Evolutionary conservation across 1,140 invertebrate species (phyloP), one percentile per base, ranked within the genome.

Genomic region (Episyrphus balteatus): DNA sequence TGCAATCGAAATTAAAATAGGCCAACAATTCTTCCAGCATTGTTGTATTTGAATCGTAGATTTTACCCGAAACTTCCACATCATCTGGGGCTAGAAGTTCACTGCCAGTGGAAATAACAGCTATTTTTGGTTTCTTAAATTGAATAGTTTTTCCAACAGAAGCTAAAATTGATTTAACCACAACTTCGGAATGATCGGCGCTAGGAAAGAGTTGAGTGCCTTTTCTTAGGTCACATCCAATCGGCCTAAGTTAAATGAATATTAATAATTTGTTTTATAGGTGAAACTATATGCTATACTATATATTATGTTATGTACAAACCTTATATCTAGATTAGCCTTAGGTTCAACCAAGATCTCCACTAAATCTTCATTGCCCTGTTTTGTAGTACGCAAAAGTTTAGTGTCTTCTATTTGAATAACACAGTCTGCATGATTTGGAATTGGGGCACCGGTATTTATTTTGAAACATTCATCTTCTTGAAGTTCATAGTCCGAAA

Each of bases 371-470:
- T 81, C 80, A 18, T 69, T 68, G 2, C 76, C 80, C 60, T 85
- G 79, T 13, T 73, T 70, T 11, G 75, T 70, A 11, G 75, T 74
- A 50, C 75, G 70, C 17, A 88, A 46, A 10, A 97, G 59, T 56
- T 75, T 72, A 0, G 92, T 96, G 60, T 96, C 91, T 73, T 96
- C 92, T 5, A 97, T 86, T 71, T 92, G 88, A 15, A 94, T 80
- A 13, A 94, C 86, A 52, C 85, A 84, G 71, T 94, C 85, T 1
- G 89, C 86, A 37, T 87, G 83, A 11, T 75, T 56, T 0, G 94
- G 93, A 47, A 98, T 50, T 1, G 90, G 80, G 2, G 91, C 92
- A 8, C 94, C 94, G 2, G 94, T 98, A 61, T 87, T 96, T n/a
- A 98, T 86, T 51, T 93, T 74, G 3, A 85, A 78, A 69, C 91